Percentiles rank a stretch among this genome's conserved stretches.
phyloP scores from a whole-genome alignment of 2,888 invertebrate genomes.

The Eristalis intricaria region DNA sequence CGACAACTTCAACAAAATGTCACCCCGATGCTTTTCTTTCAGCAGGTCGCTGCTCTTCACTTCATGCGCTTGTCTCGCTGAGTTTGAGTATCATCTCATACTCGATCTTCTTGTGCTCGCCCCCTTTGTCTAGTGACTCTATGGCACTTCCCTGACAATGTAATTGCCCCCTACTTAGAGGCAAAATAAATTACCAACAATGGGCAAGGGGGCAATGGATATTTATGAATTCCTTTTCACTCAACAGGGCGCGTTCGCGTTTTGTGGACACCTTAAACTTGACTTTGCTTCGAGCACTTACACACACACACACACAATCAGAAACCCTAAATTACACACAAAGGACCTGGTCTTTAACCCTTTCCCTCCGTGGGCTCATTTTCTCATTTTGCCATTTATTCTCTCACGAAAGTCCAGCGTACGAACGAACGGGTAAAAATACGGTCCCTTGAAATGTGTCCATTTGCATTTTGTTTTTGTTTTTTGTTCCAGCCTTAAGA shows the following conservation, averaged over 20 bases:
- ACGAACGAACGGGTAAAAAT: not conserved
- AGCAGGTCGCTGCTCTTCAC: conserved; percentile 30
- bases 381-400: conserved; percentile 3
- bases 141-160: conserved; percentile 30
- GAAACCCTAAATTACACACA: conserved; percentile 47
- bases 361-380: conserved; percentile 6
- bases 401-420: not conserved
- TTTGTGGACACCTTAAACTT: conserved; percentile 42
- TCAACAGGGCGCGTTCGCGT: conserved; percentile 45
- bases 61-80: not conserved
- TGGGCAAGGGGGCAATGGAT: conserved; percentile 58
- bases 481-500: not conserved
- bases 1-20: conserved; percentile 65
- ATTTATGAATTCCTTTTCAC: conserved; percentile 66
- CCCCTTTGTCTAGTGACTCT: conserved; percentile 4
- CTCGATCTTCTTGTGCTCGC: not conserved
- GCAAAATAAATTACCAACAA: conserved; percentile 62
- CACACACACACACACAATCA: conserved; percentile 11
- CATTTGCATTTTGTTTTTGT: conserved; percentile 39
- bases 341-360: conserved; percentile 16
- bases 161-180: conserved; percentile 61
- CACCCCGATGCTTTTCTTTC: conserved; percentile 64
- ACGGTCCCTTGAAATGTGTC: conserved; percentile 23
- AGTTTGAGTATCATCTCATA: conserved; percentile 49
- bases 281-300: not conserved